Evolutionary conservation across 2,113 vertebrate species (phyloP).

Genomic region (Chroicocephalus ridibundus): DNA sequence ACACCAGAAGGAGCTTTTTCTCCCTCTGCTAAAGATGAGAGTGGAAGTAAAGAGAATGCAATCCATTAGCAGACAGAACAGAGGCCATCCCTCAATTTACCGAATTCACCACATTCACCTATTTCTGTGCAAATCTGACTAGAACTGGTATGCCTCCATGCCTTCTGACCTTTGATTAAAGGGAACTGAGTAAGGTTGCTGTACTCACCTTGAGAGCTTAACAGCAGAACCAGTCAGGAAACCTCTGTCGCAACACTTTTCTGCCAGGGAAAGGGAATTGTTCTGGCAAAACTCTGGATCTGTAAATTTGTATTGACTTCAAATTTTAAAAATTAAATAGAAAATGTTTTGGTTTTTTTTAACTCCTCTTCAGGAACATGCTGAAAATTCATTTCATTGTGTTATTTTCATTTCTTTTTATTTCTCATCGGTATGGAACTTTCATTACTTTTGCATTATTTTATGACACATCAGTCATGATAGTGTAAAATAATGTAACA

Average conservation of each 20-base stretch:
- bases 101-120: neutral
- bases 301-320: neutral
- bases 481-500: neutral
- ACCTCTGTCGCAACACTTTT: neutral
- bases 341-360: neutral
- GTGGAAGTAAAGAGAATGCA: neutral
- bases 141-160: neutral
- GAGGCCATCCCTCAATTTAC: neutral
- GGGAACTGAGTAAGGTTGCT: neutral
- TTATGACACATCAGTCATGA: conserved; percentile 9
- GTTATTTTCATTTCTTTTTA: neutral
- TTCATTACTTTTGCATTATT: conserved; percentile 41
- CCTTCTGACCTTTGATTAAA: neutral
- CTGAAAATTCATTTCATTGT: neutral
- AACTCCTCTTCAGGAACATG: neutral
- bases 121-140: neutral
- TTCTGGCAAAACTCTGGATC: neutral
- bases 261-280: neutral
- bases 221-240: neutral
- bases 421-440: neutral
- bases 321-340: neutral
- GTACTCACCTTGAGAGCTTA: neutral
- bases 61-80: neutral
- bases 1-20: neutral
- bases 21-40: neutral